phyloP scores from a whole-genome alignment of 2,888 invertebrate species.

The Cyaniris semiargus region DNA sequence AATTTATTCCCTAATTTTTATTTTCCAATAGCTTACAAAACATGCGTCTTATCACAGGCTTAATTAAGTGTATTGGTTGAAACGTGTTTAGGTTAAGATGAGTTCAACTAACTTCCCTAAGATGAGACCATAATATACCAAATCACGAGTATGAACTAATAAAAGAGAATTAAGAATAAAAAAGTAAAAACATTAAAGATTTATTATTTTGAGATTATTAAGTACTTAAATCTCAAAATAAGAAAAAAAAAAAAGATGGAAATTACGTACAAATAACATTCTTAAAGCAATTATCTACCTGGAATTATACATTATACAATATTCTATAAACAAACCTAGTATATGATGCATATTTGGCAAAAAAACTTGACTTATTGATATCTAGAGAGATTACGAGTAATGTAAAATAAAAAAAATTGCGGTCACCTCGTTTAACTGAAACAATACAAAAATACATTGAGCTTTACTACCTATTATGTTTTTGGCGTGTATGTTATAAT shows the following conservation, averaged over 20 bases:
- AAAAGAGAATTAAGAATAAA: conserved; percentile 14
- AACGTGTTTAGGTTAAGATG: conserved; percentile 18
- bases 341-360: conserved; percentile 62
- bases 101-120: neutral
- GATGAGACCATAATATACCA: conserved; percentile 5
- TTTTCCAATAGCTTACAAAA: conserved; percentile 60
- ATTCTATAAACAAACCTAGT: conserved; percentile 36
- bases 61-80: conserved; percentile 52
- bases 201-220: neutral
- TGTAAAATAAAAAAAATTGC: conserved; percentile 29
- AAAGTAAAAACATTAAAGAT: neutral
- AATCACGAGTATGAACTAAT: conserved; percentile 30
- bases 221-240: neutral
- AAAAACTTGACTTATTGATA: conserved; percentile 60
- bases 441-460: conserved; percentile 27
- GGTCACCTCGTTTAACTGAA: conserved; percentile 38
- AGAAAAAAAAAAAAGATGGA: neutral
- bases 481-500: too few species aligned
- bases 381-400: conserved; percentile 59
- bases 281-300: conserved; percentile 33
- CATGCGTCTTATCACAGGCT: conserved; percentile 69
- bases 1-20: conserved; percentile 41
- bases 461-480: neutral
- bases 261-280: conserved; percentile 10
- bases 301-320: conserved; percentile 34